Conservation (phyloP, 2,888 invertebrate genomes). For the Acanthopleura granulata region DNA sequence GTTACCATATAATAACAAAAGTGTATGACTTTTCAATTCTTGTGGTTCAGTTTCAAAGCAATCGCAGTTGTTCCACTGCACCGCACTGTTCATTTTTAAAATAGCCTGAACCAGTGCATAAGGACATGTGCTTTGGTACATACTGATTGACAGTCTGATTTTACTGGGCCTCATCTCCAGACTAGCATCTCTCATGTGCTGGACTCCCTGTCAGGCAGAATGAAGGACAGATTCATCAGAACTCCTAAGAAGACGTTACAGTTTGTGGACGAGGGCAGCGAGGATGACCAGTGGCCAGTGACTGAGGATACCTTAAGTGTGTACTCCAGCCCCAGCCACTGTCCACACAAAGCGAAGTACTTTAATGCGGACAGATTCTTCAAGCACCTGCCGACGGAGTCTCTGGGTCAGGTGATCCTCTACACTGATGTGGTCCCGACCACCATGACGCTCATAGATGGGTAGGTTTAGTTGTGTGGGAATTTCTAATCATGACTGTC, state of each 20-base stretch:
- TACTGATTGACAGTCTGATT: too few relatives aligned
- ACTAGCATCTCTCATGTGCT: conserved; percentile 29
- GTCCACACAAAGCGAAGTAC: conserved; percentile 24
- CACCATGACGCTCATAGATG: conserved; percentile 79
- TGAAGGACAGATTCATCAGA: conserved; percentile 44
- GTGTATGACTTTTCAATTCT: too few relatives aligned
- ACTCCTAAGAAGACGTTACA: conserved; percentile 43
- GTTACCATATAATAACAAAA: too few relatives aligned
- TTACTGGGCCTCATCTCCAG: conserved; percentile 21
- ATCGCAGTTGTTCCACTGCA: too few relatives aligned
- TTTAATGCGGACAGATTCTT: conserved; percentile 47
- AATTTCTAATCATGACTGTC: too few relatives aligned
- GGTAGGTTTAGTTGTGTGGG: conserved; percentile 55
- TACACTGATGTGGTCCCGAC: conserved; percentile 85
- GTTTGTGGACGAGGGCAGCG: conserved; percentile 33
- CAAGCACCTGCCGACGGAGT: conserved; percentile 76
- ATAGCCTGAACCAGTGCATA: too few relatives aligned
- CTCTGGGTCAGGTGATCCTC: conserved; percentile 85
- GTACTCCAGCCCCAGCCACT: conserved; percentile 28
- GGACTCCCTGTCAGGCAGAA: conserved; percentile 32
- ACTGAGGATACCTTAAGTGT: conserved; percentile 41
- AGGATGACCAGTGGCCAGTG: conserved; percentile 20
- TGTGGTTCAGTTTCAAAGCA: too few relatives aligned
- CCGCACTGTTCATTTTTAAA: too few relatives aligned
- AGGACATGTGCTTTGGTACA: too few relatives aligned